phyloP scores from a whole-genome alignment of 2,113 vertebrate species.

The Ptychochromis oligacanthus region DNA sequence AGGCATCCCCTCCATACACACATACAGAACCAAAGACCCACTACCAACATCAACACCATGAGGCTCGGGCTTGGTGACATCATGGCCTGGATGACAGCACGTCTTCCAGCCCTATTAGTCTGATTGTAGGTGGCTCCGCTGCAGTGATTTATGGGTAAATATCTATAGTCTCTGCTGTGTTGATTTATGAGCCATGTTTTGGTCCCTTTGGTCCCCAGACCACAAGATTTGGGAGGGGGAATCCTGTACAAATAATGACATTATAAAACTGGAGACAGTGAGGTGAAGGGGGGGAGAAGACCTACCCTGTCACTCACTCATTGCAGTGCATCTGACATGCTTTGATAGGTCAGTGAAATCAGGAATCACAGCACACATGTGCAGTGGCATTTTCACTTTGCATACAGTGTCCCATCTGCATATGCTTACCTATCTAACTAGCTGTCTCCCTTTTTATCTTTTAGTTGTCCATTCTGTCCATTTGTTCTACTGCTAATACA shows the following conservation, averaged over 20 bases:
- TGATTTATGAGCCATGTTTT: constrained; percentile 81
- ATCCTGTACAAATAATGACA: constrained; percentile 74
- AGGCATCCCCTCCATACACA: constrained; percentile 6
- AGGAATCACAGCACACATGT: not conserved
- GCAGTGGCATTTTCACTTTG: not conserved
- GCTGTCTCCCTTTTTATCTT: not conserved
- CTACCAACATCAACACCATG: constrained; percentile 72
- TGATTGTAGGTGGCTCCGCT: constrained; percentile 83
- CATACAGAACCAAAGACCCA: constrained; percentile 56
- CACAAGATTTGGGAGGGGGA: constrained; percentile 72
- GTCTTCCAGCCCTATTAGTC: constrained; percentile 82
- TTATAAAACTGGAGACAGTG: constrained; percentile 66
- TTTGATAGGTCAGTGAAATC: constrained; percentile 33
- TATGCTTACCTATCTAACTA: not conserved
- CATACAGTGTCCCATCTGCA: constrained; percentile 4
- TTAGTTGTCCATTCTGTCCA: not conserved
- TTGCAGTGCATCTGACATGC: constrained; percentile 28
- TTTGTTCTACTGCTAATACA: constrained; percentile 9
- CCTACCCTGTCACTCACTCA: constrained; percentile 53
- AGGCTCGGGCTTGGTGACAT: constrained; percentile 77
- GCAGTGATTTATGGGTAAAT: constrained; percentile 82
- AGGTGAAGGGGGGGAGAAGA: constrained; percentile 34
- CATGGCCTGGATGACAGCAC: constrained; percentile 82
- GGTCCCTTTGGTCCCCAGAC: constrained; percentile 73
- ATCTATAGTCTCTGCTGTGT: constrained; percentile 66